These are phyloP conservation scores for Holothuria leucospilota DNA, from an alignment of 53 echinoderm and acorn worm species.

Conservation along the genomic window DNA sequence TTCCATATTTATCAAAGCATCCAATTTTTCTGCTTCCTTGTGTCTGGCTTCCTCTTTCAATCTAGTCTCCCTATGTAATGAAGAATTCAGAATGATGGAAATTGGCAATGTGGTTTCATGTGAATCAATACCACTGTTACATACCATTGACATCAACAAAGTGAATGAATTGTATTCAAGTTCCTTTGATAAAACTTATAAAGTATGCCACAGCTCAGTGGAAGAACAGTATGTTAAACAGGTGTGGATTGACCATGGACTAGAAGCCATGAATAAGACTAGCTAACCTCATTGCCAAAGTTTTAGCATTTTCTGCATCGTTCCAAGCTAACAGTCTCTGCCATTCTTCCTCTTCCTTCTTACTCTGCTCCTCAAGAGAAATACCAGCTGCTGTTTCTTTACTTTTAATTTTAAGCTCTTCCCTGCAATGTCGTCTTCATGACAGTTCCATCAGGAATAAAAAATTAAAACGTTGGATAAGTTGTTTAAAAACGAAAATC, in stretches of 20 bases:
- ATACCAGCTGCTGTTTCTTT: slow-evolving; percentile 83
- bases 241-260: too few species aligned
- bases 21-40: slow-evolving; percentile 66
- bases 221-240: too few species aligned
- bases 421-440: slow-evolving; percentile 66
- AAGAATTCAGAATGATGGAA: neutral
- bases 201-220: too few species aligned
- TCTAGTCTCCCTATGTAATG: slow-evolving; percentile 69
- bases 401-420: slow-evolving; percentile 65
- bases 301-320: slow-evolving; percentile 80
- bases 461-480: neutral
- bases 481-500: too few species aligned
- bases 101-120: neutral
- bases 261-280: too few species aligned
- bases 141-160: too few species aligned
- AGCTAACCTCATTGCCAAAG: slow-evolving; percentile 62
- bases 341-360: slow-evolving; percentile 70
- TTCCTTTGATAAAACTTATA: too few species aligned
- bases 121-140: neutral
- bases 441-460: neutral
- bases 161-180: too few species aligned
- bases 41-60: slow-evolving; percentile 45
- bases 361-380: slow-evolving; percentile 59
- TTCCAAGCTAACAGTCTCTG: slow-evolving; percentile 76
- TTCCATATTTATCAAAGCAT: slow-evolving; percentile 63